These are phyloP conservation scores for Tadarida brasiliensis DNA, from an alignment of 2,797 vertebrate species.

Conservation along the genomic window DNA sequence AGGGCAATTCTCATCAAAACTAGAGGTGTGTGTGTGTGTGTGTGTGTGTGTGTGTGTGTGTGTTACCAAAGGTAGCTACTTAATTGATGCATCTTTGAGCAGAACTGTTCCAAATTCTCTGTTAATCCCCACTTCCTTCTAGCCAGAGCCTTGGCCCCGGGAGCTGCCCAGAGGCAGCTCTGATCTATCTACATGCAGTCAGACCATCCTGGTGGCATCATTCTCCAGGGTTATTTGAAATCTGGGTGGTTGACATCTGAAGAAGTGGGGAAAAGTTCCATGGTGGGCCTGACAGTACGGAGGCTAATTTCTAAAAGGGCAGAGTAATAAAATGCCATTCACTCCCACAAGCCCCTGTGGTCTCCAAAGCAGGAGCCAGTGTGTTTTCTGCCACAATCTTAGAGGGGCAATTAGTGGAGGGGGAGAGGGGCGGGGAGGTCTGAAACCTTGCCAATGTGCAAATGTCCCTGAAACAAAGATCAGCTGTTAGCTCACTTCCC, in stretches of 20 bases:
- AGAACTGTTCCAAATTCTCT: background rate
- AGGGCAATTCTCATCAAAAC: conserved; percentile 30
- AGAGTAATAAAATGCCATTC: conserved; percentile 63
- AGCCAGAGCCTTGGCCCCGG: background rate
- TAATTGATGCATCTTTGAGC: background rate
- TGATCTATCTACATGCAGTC: accelerated
- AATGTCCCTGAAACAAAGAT: background rate
- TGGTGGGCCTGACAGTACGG: background rate
- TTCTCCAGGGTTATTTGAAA: background rate
- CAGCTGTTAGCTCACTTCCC: background rate
- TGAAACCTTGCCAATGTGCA: background rate
- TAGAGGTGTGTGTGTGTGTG: background rate
- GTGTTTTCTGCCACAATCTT: conserved; percentile 57
- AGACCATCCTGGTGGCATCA: background rate
- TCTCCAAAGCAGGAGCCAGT: conserved; percentile 23
- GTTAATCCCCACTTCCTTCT: background rate
- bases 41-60: background rate
- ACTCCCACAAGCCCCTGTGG: conserved; percentile 44
- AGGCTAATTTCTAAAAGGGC: conserved; percentile 40
- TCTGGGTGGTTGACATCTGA: background rate
- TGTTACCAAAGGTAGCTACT: conserved; percentile 2
- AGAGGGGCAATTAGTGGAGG: background rate
- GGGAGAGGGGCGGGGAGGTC: background rate
- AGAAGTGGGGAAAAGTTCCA: background rate
- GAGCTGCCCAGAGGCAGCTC: background rate